Evolutionary conservation across 2,888 invertebrate species (phyloP).

Genomic region (Heliothis peltigera): DNA sequence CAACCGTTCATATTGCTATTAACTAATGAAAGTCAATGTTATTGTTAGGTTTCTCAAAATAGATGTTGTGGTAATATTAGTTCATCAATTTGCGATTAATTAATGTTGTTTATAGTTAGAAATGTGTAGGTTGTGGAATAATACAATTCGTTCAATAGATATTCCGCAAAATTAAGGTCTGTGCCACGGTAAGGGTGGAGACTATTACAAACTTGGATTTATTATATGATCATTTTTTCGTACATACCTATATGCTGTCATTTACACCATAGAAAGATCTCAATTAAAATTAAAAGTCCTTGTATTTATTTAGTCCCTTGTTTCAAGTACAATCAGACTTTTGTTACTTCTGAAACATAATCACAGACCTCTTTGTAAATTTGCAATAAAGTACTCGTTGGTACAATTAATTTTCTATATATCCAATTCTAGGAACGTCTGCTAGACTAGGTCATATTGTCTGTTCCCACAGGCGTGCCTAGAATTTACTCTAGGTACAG

Average conservation of each 20-base stretch:
- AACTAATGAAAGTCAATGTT: slow-evolving; percentile 15
- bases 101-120: slow-evolving; percentile 9
- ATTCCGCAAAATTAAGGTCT: background rate
- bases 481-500: background rate
- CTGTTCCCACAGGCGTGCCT: slow-evolving; percentile 23
- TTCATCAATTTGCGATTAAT: slow-evolving; percentile 10
- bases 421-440: background rate
- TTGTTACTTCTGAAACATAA: no score
- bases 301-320: no score
- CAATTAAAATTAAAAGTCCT: no score
- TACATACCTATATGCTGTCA: no score
- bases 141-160: background rate
- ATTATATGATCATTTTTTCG: no score
- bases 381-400: background rate
- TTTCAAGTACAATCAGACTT: no score
- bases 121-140: slow-evolving; percentile 2
- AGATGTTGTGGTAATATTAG: slow-evolving; percentile 4
- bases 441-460: slow-evolving; percentile 8
- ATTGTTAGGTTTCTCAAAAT: slow-evolving; percentile 22
- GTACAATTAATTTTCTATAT: slow-evolving; percentile 19
- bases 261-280: no score
- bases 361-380: no score
- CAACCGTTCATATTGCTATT: slow-evolving; percentile 16
- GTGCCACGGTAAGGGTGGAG: no score
- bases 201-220: no score